These are phyloP conservation scores for Perizoma flavofasciatum DNA, from an alignment of 2,888 invertebrate genomes.

Conservation along the genomic window DNA sequence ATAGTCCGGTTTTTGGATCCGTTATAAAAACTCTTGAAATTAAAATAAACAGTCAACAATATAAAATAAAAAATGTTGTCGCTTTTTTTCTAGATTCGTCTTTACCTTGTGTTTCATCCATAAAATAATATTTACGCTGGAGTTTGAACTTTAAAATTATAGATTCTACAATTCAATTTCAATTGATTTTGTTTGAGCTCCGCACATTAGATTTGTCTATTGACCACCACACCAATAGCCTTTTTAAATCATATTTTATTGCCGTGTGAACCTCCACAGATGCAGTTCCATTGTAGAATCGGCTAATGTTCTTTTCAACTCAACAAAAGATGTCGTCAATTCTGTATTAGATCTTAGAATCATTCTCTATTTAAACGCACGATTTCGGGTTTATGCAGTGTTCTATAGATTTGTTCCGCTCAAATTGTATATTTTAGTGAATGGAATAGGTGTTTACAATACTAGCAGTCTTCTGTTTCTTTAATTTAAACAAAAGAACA, in stretches of 20 bases:
- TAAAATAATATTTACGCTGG: too few species aligned
- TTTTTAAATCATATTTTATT: conserved; percentile 57
- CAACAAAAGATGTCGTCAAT: conserved; percentile 41
- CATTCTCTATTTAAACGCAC: conserved; percentile 46
- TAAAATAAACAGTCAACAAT: conserved; percentile 12
- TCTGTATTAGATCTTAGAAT: conserved; percentile 42
- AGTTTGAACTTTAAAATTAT: too few species aligned
- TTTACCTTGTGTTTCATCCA: too few species aligned
- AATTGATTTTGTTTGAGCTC: too few species aligned
- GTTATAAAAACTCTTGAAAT: conserved; percentile 29
- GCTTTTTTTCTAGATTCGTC: too few species aligned
- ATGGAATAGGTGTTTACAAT: neutral
- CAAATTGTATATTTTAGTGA: conserved; percentile 19
- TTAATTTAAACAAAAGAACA: too few species aligned
- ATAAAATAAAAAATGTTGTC: too few species aligned
- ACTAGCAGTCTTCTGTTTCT: neutral
- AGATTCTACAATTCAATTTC: too few species aligned
- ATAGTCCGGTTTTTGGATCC: conserved; percentile 25
- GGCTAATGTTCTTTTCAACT: conserved; percentile 45
- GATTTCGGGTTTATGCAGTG: conserved; percentile 38
- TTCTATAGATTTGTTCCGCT: conserved; percentile 33
- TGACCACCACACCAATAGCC: conserved; percentile 16
- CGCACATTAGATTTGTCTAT: conserved; percentile 6
- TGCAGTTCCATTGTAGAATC: conserved; percentile 49
- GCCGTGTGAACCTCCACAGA: conserved; percentile 60